These are phyloP conservation scores for Holocentrus rufus DNA, from an alignment of 2,797 vertebrate genomes.

Conservation along the genomic window DNA sequence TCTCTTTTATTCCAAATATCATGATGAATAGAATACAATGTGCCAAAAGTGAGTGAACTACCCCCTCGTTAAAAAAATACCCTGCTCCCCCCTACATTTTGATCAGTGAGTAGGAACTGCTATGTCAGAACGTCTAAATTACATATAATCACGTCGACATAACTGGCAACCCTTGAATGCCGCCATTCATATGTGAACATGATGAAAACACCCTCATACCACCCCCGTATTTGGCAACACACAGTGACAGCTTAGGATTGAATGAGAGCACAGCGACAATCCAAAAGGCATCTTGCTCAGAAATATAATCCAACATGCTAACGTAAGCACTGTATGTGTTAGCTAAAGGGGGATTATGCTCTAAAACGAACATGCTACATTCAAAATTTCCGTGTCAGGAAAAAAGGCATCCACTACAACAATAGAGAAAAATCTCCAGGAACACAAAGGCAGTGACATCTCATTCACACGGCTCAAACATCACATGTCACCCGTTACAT, in stretches of 20 bases:
- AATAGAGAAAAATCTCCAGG: background rate
- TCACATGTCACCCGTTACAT: too few species aligned
- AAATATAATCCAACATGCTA: constrained; percentile 12
- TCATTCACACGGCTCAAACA: too few species aligned
- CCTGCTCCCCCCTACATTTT: too few species aligned
- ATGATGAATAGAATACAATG: too few species aligned
- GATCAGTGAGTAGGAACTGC: too few species aligned
- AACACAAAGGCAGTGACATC: too few species aligned
- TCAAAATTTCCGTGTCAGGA: background rate
- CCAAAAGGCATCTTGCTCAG: constrained; percentile 11
- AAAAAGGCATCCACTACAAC: background rate
- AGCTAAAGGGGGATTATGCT: constrained; percentile 2
- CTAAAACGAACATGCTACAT: background rate
- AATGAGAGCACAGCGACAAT: background rate
- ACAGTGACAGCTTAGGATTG: background rate
- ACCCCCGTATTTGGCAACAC: background rate
- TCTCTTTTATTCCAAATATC: too few species aligned
- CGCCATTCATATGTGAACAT: background rate
- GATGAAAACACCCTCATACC: background rate
- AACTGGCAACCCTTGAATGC: background rate
- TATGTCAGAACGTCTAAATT: too few species aligned
- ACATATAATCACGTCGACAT: too few species aligned
- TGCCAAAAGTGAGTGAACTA: too few species aligned
- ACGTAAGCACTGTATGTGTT: constrained; percentile 5
- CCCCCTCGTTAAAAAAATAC: too few species aligned